These are phyloP conservation scores for Heterohyrax brucei DNA, from an alignment of 2,797 vertebrate species.

Conservation along the genomic window DNA sequence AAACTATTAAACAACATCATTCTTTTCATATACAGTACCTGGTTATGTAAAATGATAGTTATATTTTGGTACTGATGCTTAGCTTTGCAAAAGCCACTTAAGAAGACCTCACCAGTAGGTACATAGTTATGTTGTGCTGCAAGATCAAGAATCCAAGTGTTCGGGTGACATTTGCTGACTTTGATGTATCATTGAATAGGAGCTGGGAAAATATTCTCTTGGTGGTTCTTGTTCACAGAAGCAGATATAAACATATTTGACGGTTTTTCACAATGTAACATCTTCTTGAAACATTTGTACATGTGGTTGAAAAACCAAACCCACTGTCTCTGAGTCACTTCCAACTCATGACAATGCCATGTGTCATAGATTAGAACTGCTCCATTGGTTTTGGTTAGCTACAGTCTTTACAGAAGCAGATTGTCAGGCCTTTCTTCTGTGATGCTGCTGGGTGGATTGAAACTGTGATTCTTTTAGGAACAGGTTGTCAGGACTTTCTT, in stretches of 20 bases:
- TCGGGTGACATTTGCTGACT: conserved; percentile 18
- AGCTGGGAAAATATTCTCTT: background rate
- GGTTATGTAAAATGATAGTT: background rate
- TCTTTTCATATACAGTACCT: background rate
- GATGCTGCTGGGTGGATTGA: too few species aligned
- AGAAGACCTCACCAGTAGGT: background rate
- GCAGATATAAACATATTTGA: background rate
- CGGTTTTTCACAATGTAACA: background rate
- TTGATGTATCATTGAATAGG: conserved; percentile 8
- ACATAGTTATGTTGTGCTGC: background rate
- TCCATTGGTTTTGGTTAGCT: background rate
- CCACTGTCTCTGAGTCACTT: background rate
- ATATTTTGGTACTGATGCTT: background rate
- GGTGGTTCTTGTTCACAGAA: background rate
- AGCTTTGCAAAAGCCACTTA: background rate
- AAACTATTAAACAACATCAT: background rate
- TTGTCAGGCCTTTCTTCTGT: too few species aligned
- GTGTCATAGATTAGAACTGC: background rate
- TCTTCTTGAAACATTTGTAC: conserved; percentile 31
- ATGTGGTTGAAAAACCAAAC: background rate
- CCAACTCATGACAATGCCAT: background rate
- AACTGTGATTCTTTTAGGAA: background rate
- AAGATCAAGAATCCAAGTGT: background rate
- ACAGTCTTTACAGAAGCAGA: background rate
- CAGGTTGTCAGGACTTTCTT: background rate